phyloP scores from a whole-genome alignment of 1,140 invertebrate species.

The Lepidurus packardi region DNA sequence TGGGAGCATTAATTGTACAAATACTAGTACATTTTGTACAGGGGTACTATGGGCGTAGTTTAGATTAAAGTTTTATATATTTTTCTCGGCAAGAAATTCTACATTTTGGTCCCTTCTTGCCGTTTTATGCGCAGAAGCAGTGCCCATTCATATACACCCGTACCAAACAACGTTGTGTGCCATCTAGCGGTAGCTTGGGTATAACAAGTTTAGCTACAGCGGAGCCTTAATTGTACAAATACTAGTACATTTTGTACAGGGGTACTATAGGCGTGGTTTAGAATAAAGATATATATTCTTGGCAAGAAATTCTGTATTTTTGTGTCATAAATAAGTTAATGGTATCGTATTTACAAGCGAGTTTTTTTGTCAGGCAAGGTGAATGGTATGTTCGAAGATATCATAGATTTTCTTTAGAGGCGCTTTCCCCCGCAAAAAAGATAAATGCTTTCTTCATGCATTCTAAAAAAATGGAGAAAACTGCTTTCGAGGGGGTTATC shows the following conservation, averaged over 20 bases:
- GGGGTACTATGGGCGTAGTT: background rate
- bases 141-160: too few relatives aligned
- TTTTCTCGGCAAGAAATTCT: background rate
- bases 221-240: too few relatives aligned
- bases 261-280: background rate
- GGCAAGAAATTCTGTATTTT: background rate
- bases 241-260: background rate
- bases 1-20: too few relatives aligned
- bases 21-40: background rate
- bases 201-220: too few relatives aligned
- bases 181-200: too few relatives aligned
- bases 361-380: constrained; percentile 3
- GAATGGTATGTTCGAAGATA: background rate
- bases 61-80: background rate
- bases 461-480: background rate
- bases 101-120: background rate
- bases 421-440: background rate
- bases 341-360: background rate
- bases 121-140: too few relatives aligned
- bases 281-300: background rate
- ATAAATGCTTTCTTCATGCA: background rate
- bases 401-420: constrained; percentile 1
- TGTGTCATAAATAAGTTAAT: constrained; percentile 18
- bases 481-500: background rate
- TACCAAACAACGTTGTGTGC: too few relatives aligned